phyloP scores from a whole-genome alignment of 2,113 vertebrate species.

The Calonectris borealis region DNA sequence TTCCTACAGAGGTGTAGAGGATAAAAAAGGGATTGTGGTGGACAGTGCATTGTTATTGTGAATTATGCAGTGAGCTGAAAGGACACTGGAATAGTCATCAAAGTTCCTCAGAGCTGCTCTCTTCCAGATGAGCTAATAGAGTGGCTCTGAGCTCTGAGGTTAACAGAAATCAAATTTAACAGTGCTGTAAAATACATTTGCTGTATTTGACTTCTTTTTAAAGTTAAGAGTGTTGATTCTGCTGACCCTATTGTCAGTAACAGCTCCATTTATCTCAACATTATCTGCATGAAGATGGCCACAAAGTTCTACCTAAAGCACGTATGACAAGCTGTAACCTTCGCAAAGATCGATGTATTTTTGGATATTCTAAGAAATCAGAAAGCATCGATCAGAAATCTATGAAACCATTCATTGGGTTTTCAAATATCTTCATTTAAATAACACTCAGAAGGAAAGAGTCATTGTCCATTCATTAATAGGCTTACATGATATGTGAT shows the following conservation, averaged over 20 bases:
- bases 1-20: slow-evolving; percentile 28
- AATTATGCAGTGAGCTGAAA: background rate
- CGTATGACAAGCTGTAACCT: background rate
- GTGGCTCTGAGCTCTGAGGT: slow-evolving; percentile 24
- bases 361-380: background rate
- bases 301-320: background rate
- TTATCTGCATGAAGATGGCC: background rate
- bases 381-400: background rate
- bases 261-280: background rate
- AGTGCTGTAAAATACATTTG: background rate
- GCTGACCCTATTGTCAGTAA: background rate
- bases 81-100: slow-evolving; percentile 24
- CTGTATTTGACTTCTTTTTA: background rate
- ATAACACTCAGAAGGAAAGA: background rate
- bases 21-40: background rate
- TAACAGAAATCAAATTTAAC: slow-evolving; percentile 30
- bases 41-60: background rate
- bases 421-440: background rate
- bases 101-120: slow-evolving; percentile 53
- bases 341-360: background rate
- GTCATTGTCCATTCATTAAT: background rate
- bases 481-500: background rate
- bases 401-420: background rate
- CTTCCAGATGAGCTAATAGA: slow-evolving; percentile 35
- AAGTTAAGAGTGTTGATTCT: background rate